Percentiles rank a stretch among this genome's conserved stretches.
Evolutionary conservation across 2,888 invertebrate species (phyloP).

Genomic region (Hyposoter didymator): DNA sequence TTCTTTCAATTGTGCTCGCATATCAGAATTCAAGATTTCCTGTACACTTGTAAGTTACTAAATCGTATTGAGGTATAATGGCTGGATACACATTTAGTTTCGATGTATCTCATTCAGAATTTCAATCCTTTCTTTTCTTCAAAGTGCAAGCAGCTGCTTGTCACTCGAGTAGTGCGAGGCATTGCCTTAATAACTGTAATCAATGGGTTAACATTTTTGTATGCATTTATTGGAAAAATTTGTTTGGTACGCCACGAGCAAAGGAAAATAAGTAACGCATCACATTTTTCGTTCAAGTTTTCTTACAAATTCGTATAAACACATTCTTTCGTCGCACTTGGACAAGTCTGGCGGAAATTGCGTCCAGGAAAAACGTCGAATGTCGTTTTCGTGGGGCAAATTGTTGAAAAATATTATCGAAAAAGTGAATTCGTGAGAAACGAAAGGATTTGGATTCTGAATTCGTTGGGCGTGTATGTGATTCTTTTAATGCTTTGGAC

Average conservation of each 20-base stretch:
- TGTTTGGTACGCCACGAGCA: neutral
- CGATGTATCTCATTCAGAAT: constrained; percentile 41
- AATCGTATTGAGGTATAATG: constrained; percentile 55
- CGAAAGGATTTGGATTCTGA: constrained; percentile 11
- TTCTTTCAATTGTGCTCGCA: constrained; percentile 36
- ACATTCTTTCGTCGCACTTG: neutral
- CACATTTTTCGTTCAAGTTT: neutral
- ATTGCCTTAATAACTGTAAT: neutral
- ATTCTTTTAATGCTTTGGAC: neutral
- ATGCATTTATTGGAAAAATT: neutral
- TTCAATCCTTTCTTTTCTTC: neutral
- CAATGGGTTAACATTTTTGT: neutral
- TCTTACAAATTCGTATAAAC: neutral
- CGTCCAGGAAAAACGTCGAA: neutral
- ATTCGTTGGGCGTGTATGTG: neutral
- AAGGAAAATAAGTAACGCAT: neutral
- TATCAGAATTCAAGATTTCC: constrained; percentile 33
- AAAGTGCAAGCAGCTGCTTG: neutral
- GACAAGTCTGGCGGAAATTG: neutral
- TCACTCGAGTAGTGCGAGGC: neutral
- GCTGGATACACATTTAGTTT: constrained; percentile 34
- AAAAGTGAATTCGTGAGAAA: neutral
- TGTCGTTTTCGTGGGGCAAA: too few relatives aligned
- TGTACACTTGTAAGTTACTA: constrained; percentile 56
- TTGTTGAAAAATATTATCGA: neutral